phyloP scores from a whole-genome alignment of 2,797 vertebrate species.

The Sebastiscus tertius region DNA sequence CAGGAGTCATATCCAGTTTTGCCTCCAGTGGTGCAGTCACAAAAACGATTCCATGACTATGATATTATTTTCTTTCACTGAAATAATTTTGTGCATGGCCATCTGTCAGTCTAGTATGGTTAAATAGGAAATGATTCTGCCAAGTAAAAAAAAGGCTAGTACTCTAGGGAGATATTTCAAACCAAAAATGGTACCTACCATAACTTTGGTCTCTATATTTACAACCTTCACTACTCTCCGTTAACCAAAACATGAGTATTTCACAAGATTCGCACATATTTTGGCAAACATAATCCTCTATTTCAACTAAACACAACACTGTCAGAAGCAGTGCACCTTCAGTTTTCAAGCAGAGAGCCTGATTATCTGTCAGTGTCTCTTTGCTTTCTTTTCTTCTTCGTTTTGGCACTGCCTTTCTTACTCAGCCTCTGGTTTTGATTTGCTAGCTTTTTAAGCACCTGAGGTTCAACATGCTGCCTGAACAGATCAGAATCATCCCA shows the following conservation, averaged over 20 bases:
- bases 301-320: not conserved
- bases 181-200: not conserved
- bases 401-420: not conserved
- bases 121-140: not conserved
- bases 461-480: slow-evolving; percentile 11
- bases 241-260: not conserved
- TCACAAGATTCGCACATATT: not conserved
- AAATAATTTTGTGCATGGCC: not conserved
- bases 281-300: not conserved
- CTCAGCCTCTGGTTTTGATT: slow-evolving; percentile 35
- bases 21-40: not conserved
- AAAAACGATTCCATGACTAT: not conserved
- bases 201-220: not conserved
- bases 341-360: not conserved
- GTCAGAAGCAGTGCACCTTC: not conserved
- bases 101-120: not conserved
- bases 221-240: not conserved
- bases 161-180: not conserved
- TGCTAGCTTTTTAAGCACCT: slow-evolving; percentile 30
- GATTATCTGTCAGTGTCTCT: slow-evolving; percentile 8
- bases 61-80: not conserved
- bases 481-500: slow-evolving; percentile 28
- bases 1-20: not conserved
- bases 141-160: not conserved
- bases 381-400: not conserved